Conservation (phyloP, 2,888 invertebrate species). For the Polia nebulosa region DNA sequence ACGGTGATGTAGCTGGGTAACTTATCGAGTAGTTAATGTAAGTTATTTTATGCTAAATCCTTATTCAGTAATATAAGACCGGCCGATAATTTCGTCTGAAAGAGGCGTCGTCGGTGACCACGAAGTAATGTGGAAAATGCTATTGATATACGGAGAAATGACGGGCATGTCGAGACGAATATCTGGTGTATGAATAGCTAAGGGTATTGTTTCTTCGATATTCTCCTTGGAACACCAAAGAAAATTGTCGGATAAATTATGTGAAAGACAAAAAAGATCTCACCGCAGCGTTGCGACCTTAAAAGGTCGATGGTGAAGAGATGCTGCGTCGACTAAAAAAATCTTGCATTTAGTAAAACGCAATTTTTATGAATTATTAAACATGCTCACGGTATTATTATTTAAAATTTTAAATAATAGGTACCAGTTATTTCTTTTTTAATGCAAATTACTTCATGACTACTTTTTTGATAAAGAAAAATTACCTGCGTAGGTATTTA, state of each 20-base stretch:
- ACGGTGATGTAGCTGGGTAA: not conserved
- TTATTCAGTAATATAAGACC: slow-evolving; percentile 4
- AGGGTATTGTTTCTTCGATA: not conserved
- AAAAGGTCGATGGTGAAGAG: not conserved
- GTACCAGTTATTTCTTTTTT: too few species aligned
- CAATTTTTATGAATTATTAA: not conserved
- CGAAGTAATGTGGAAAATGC: not conserved
- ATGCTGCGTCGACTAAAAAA: not conserved
- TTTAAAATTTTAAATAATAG: too few species aligned
- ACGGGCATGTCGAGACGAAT: not conserved
- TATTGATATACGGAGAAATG: slow-evolving; percentile 3
- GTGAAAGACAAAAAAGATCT: too few species aligned
- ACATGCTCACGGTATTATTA: not conserved
- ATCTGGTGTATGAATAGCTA: not conserved
- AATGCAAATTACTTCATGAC: too few species aligned
- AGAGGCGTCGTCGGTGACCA: not conserved
- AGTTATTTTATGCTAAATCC: not conserved
- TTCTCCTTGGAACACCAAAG: not conserved
- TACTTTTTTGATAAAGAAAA: too few species aligned
- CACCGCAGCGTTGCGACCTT: too few species aligned
- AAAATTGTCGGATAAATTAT: not conserved
- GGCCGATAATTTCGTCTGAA: slow-evolving; percentile 5
- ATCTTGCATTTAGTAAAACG: not conserved
- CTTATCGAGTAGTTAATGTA: not conserved
- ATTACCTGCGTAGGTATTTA: not conserved